phyloP scores from a whole-genome alignment of 1,140 invertebrate species.

The Chironomus striatipennis region DNA sequence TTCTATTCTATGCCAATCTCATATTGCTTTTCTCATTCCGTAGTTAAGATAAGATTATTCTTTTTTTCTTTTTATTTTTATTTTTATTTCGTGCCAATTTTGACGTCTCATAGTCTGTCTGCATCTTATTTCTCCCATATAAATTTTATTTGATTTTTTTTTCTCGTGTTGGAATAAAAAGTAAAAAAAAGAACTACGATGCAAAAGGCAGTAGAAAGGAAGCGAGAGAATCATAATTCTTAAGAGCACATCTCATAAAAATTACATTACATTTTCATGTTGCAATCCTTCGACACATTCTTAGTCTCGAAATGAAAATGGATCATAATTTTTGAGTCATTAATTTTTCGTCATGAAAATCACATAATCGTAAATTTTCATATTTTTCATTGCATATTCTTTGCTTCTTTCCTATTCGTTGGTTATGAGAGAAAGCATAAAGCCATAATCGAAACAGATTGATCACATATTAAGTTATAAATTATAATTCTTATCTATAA shows the following conservation, averaged over 20 bases:
- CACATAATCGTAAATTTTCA: slow-evolving; percentile 20
- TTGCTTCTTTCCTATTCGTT: neutral
- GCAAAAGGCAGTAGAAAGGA: neutral
- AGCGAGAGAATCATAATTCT: neutral
- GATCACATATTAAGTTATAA: neutral
- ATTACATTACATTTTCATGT: neutral
- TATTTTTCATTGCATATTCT: neutral
- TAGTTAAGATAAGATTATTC: no score
- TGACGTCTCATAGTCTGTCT: slow-evolving; percentile 6
- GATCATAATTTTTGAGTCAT: slow-evolving; percentile 20
- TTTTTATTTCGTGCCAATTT: neutral
- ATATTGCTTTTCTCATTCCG: no score
- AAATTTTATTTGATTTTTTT: neutral
- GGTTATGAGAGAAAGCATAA: neutral
- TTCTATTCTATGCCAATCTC: no score
- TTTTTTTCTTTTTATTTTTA: no score
- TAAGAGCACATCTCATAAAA: slow-evolving; percentile 14
- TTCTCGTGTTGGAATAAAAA: neutral
- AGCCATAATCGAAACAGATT: slow-evolving; percentile 8
- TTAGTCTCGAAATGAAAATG: neutral
- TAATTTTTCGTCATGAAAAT: slow-evolving; percentile 15
- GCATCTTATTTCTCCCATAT: neutral
- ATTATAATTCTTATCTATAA: neutral
- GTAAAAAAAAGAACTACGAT: neutral
- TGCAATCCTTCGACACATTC: neutral